These are phyloP conservation scores for Andrena marginata DNA, from an alignment of 2,888 invertebrate genomes.

Conservation along the genomic window DNA sequence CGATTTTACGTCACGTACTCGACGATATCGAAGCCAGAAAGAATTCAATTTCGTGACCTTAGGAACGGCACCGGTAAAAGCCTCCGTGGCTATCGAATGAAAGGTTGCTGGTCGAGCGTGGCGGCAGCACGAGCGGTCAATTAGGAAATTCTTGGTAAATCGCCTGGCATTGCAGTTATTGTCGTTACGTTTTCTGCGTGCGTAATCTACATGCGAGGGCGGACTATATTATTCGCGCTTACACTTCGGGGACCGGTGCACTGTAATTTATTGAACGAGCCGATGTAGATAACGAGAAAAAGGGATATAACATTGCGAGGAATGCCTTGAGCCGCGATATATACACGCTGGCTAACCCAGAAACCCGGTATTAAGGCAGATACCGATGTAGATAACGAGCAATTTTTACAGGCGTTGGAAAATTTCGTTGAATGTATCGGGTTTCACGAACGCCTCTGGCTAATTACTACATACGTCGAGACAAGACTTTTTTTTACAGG, in stretches of 20 bases:
- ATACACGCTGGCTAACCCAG: conserved; percentile 48
- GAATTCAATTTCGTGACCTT: conserved; percentile 46
- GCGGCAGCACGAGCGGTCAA: conserved; percentile 49
- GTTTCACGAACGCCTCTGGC: too few species aligned
- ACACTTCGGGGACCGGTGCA: conserved; percentile 51
- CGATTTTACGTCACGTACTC: background rate
- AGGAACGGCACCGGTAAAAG: conserved; percentile 32
- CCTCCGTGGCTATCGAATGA: conserved; percentile 28
- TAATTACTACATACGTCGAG: too few species aligned
- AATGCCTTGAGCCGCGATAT: conserved; percentile 10
- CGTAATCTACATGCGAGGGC: conserved; percentile 78
- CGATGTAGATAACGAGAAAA: conserved; percentile 52
- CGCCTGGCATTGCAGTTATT: conserved; percentile 78
- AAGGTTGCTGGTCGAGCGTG: conserved; percentile 24
- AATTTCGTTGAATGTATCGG: too few species aligned
- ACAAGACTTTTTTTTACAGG: too few species aligned
- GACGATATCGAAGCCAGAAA: background rate
- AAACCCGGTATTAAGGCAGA: conserved; percentile 43
- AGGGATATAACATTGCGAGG: conserved; percentile 44
- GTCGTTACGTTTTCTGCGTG: conserved; percentile 67
- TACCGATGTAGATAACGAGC: conserved; percentile 9
- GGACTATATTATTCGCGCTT: conserved; percentile 81
- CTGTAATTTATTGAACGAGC: conserved; percentile 60
- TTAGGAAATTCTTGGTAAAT: conserved; percentile 72
- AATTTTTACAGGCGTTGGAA: conserved; percentile 10